Conservation (phyloP, 2,113 vertebrate genomes). For the Grantiella picta region DNA sequence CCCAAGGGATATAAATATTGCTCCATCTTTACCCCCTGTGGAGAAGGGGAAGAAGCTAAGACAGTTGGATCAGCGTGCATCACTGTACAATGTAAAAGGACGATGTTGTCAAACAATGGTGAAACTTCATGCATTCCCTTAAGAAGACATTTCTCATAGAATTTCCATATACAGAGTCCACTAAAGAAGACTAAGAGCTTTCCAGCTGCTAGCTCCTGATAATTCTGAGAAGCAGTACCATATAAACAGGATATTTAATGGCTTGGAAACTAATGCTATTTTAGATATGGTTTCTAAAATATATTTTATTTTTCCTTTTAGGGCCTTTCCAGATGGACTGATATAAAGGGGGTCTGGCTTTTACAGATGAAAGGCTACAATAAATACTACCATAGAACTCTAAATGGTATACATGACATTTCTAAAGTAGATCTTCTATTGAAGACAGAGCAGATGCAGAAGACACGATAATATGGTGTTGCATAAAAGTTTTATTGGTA, state of each 20-base stretch:
- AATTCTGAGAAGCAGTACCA: background rate
- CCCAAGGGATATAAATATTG: background rate
- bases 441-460: conserved; percentile 31
- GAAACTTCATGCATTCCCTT: background rate
- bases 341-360: background rate
- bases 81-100: background rate
- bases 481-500: conserved; percentile 58
- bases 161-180: background rate
- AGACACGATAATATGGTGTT: conserved; percentile 27
- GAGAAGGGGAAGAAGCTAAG: background rate
- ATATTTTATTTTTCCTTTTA: conserved; percentile 16
- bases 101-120: background rate
- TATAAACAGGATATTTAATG: background rate
- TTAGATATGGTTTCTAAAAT: conserved; percentile 7
- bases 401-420: conserved; percentile 20
- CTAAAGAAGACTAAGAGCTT: background rate
- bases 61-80: background rate
- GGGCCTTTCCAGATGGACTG: background rate
- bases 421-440: conserved; percentile 33
- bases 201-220: background rate
- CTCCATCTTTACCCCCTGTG: background rate
- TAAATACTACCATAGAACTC: conserved; percentile 26
- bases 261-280: background rate
- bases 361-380: conserved; percentile 32
- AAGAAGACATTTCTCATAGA: background rate